A percentile compares a stretch with the other conserved stretches of the same genome.
Conservation (phyloP, 2,888 invertebrate species). For the Automeris io region DNA sequence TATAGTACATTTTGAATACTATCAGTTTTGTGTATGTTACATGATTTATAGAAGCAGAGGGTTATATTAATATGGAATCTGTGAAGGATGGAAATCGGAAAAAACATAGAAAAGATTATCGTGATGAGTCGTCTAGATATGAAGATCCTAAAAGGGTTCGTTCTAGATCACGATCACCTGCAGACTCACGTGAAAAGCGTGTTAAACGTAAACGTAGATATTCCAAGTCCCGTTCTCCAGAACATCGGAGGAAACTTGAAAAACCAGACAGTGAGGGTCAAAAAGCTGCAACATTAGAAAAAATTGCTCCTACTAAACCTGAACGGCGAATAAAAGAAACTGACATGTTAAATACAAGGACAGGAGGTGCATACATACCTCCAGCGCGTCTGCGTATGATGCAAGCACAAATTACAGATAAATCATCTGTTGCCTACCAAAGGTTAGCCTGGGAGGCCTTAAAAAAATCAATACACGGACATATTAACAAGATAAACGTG, state of each 20-base stretch:
- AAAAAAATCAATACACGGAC: slow-evolving; percentile 98
- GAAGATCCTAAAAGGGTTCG: slow-evolving; percentile 46
- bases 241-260: slow-evolving; percentile 33
- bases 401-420: slow-evolving; percentile 97
- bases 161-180: slow-evolving; percentile 44
- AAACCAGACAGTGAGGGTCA: slow-evolving; percentile 27
- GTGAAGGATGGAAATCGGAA: slow-evolving; percentile 47
- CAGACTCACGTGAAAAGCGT: slow-evolving; percentile 30
- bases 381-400: slow-evolving; percentile 96
- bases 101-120: slow-evolving; percentile 43
- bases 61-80: slow-evolving; percentile 41
- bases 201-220: slow-evolving; percentile 46
- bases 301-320: slow-evolving; percentile 29
- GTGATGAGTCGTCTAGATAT: slow-evolving; percentile 39
- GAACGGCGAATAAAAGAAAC: slow-evolving; percentile 54
- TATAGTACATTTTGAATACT: no score
- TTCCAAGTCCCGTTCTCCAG: slow-evolving; percentile 48
- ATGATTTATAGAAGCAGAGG: slow-evolving; percentile 6
- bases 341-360: slow-evolving; percentile 87
- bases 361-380: slow-evolving; percentile 98
- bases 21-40: not conserved
- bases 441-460: slow-evolving; percentile 98
- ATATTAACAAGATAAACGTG: slow-evolving; percentile 98
- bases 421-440: slow-evolving; percentile 96
- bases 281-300: slow-evolving; percentile 29